Base-by-base conservation (phyloP, 1,140 invertebrate species). In the Brachionus koreanus region DNA sequence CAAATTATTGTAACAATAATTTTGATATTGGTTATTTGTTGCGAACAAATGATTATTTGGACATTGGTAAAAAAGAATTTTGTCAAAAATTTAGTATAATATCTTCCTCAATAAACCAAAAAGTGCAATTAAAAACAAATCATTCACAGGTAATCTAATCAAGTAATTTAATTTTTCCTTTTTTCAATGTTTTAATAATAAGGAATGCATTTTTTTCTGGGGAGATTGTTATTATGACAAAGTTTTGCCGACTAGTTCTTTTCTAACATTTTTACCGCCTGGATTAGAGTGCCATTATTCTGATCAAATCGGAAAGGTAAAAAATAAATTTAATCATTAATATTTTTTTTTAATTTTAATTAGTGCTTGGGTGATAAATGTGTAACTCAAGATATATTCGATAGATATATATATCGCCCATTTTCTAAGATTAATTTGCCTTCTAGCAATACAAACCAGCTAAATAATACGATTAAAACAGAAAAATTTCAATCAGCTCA, bases 291-390 rank as follows among this genome's bases (percentile, higher is more conserved):
- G 76, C 5, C 13, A 13, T 2, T 16, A 10, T 33, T 6, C 25
- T 6, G 57, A 57, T 33, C 5, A 23, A 57, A 23, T 16, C n/a
- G 76, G 76, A 39, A 79, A 57, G 42, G 76, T 79, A 79, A 57
- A 29, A 16, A 39, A 7, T 13, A 16, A 13, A 46, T 35, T 37
- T 35, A 35, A 23, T 65, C 9, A 12, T 35, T 23, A 25, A 35
- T 4, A 37, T 13, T 37, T 37, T 37, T 69, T 63, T 63, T 25
- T n/a, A n/a, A n/a, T n/a, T n/a, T n/a, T n/a, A n/a, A n/a, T n/a
- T n/a, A 79, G 76, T 79, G 76, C 23, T 42, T 79, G n/a, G 76
- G 33, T 5, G 43, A 65, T 57, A 65, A 2, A 29, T 79, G 76
- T 79, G 25, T 79, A 37, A 57, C 29, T 57, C n/a, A 39, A 79